Base-by-base conservation (phyloP, 2,888 invertebrate species). In the Leuctra nigra region DNA sequence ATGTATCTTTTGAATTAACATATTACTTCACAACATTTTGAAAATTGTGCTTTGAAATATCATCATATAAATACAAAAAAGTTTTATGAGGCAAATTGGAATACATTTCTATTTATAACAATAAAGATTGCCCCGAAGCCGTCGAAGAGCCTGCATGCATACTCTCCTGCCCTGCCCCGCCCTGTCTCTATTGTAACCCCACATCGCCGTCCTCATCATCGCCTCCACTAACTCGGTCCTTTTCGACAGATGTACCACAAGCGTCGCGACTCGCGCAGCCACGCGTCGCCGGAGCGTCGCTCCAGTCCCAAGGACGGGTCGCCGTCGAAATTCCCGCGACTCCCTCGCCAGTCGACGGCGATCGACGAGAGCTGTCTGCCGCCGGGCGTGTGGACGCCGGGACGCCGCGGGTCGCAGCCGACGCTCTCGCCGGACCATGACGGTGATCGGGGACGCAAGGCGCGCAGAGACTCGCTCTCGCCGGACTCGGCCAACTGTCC, bases 331-430 rank as follows among this genome's bases (percentile, higher is more conserved):
- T 70, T 84, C 61, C 83, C 84, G 44, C 78, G 89, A 55, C 74
- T 92, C 52, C 89, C 90, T 67, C 78, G 93, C 29, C 93, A 93
- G 72, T 89, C 90, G 16, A 91, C 92, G 4, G 89, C 91, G 35
- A 91, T 89, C 67, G 93, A 93, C 72, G 92, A 93, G 70, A 86
- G 87, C 38, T 82, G 79, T 64, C 78, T 88, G 53, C 88, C 88
- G 1, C 84, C 84, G 22, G 81, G 81, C 25, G 75, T 76, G 7
- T 76, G 77, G 70, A n/a, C n/a, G n/a, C n/a, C n/a, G n/a, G 77
- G 79, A 1, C 79, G 91, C 44, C 78, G 91, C 41, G 90, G 87
- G 60, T 90, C 89, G 2, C 90, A 92, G 59, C 91, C 91, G 1
- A 82, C 84, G 1, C 73, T 92, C 41, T 89, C 89, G 48, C 91